phyloP scores from a whole-genome alignment of 2,113 vertebrate genomes.

The Phoenicopterus ruber region DNA sequence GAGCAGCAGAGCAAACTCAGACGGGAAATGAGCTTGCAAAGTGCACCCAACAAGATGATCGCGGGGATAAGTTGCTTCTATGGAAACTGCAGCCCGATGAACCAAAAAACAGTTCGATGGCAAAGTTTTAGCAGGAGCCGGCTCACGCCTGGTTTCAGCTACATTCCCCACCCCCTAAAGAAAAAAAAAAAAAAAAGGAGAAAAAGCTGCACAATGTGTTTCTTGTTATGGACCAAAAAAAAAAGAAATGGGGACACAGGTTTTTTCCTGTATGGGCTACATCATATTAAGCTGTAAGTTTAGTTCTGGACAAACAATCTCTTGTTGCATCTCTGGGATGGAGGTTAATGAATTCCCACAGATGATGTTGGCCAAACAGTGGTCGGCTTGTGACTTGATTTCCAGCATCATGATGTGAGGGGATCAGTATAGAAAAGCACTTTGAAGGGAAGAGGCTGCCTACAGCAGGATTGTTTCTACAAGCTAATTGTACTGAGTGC shows the following conservation, averaged over 20 bases:
- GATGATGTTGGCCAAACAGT: conserved; percentile 76
- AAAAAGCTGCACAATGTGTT: conserved; percentile 69
- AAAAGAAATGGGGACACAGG: conserved; percentile 22
- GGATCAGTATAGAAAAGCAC: conserved; percentile 75
- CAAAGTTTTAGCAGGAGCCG: conserved; percentile 42
- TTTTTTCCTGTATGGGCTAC: conserved; percentile 69
- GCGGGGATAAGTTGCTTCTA: conserved; percentile 42
- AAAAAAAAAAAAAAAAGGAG: neutral
- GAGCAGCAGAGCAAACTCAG: conserved; percentile 27
- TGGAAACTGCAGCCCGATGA: conserved; percentile 34
- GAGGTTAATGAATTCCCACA: conserved; percentile 78
- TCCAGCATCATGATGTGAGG: conserved; percentile 67
- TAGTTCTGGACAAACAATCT: conserved; percentile 74
- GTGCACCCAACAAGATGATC: conserved; percentile 35
- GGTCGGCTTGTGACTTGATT: conserved; percentile 71
- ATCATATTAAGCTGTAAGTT: conserved; percentile 72
- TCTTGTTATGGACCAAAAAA: conserved; percentile 57
- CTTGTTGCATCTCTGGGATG: conserved; percentile 70
- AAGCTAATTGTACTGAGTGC: conserved; percentile 79
- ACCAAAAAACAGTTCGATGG: conserved; percentile 59
- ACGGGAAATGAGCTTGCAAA: conserved; percentile 57
- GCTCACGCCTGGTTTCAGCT: conserved; percentile 37
- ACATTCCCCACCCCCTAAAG: conserved; percentile 32
- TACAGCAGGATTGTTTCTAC: conserved; percentile 78
- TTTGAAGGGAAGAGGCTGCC: conserved; percentile 78